Conservation (phyloP, 1,140 invertebrate species). For the Cardiocondyla obscurior region DNA sequence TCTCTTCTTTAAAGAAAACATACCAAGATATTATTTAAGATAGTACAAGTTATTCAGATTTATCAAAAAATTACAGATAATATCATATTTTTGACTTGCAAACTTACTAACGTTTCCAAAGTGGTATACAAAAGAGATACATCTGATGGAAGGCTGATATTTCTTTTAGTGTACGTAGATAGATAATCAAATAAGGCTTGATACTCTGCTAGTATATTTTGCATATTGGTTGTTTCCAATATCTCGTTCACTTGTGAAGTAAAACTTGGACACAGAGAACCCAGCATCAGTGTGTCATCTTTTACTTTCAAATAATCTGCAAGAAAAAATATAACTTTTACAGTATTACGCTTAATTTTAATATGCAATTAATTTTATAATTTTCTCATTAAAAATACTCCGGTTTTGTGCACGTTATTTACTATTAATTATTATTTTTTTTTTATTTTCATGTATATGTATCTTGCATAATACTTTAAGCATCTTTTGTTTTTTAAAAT, state of each 20-base stretch:
- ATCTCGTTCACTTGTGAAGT: slow-evolving; percentile 50
- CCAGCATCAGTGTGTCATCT: slow-evolving; percentile 74
- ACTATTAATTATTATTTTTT: too few relatives aligned
- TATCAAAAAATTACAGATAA: not conserved
- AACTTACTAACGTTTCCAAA: slow-evolving; percentile 75
- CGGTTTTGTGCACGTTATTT: too few relatives aligned
- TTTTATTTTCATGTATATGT: too few relatives aligned
- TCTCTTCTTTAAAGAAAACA: not conserved
- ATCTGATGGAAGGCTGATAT: slow-evolving; percentile 67
- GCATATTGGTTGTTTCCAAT: slow-evolving; percentile 10
- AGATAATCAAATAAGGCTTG: slow-evolving; percentile 66
- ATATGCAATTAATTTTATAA: too few relatives aligned
- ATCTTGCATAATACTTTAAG: too few relatives aligned
- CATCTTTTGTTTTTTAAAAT: too few relatives aligned
- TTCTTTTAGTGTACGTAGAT: slow-evolving; percentile 60
- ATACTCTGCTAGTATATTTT: slow-evolving; percentile 22
- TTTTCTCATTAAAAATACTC: too few relatives aligned
- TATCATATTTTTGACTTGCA: not conserved
- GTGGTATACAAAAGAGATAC: slow-evolving; percentile 69
- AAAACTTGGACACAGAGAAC: slow-evolving; percentile 76
- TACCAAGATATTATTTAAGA: not conserved
- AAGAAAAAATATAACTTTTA: not conserved
- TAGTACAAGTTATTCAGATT: not conserved
- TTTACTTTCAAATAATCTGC: slow-evolving; percentile 69
- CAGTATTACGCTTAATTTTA: not conserved